Conservation (phyloP, 1,140 invertebrate genomes). For the Drosophila watanabei region DNA sequence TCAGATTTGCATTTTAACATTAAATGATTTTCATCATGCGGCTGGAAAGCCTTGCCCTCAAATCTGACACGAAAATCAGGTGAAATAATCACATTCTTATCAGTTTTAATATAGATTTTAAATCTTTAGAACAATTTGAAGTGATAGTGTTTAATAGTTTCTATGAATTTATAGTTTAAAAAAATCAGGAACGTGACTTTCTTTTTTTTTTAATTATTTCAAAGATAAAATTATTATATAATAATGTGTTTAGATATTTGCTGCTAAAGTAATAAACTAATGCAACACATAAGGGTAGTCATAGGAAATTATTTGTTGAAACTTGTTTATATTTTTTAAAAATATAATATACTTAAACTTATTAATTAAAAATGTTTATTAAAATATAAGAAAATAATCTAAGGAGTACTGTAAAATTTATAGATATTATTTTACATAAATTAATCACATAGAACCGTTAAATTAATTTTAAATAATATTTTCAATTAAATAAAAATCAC, state of each 20-base stretch:
- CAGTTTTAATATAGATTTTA: not conserved
- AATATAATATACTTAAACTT: too few relatives aligned
- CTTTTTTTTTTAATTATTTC: not conserved
- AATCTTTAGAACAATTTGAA: too few relatives aligned
- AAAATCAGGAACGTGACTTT: not conserved
- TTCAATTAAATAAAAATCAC: too few relatives aligned
- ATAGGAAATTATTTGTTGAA: not conserved
- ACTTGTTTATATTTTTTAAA: not conserved
- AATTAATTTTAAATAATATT: not conserved
- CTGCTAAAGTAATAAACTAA: not conserved
- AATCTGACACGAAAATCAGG: conserved; percentile 1
- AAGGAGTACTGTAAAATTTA: too few relatives aligned
- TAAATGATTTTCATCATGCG: conserved; percentile 4
- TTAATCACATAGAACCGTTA: too few relatives aligned
- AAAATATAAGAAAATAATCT: too few relatives aligned
- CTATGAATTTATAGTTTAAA: not conserved
- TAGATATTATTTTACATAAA: too few relatives aligned
- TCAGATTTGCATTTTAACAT: conserved; percentile 15
- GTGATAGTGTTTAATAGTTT: not conserved
- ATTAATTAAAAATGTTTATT: too few relatives aligned
- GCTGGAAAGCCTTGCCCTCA: conserved; percentile 34
- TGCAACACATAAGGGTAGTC: not conserved
- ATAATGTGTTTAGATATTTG: not conserved
- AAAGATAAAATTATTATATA: not conserved
- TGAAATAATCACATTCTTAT: conserved; percentile 6